phyloP scores from a whole-genome alignment of 1,140 invertebrate species.

The Gonioctena quinquepunctata region DNA sequence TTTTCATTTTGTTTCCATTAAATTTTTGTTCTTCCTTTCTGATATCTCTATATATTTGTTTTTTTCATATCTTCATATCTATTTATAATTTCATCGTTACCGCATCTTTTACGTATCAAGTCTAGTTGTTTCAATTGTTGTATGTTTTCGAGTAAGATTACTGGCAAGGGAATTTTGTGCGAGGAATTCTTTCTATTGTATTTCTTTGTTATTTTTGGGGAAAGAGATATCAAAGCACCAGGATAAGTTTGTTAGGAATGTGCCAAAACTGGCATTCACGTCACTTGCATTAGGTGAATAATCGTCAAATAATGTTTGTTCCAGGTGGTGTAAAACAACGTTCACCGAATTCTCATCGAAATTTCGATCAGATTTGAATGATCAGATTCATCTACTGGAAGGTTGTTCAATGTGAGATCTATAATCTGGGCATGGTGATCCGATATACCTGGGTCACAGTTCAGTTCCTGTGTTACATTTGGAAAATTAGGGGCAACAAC shows the following conservation, averaged over 20 bases:
- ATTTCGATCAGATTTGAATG: not conserved
- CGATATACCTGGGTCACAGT: not conserved
- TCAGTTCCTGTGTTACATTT: not conserved
- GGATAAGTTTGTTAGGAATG: not conserved
- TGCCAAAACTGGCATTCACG: not conserved
- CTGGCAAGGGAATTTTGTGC: no score
- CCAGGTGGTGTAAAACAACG: not conserved
- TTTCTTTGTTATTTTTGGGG: not conserved
- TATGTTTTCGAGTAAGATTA: no score
- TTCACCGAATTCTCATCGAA: not conserved
- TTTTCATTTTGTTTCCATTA: not conserved
- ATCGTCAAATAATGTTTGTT: not conserved
- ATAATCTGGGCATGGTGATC: not conserved
- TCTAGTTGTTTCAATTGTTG: not conserved
- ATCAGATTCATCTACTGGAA: not conserved
- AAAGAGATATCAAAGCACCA: not conserved
- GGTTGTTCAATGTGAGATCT: not conserved
- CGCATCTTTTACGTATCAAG: not conserved
- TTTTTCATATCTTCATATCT: not conserved
- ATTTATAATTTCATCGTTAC: not conserved
- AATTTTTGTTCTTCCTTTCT: not conserved
- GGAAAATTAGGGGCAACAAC: not conserved
- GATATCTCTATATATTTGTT: not conserved
- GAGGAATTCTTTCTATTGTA: not conserved
- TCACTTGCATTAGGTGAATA: not conserved